These are phyloP conservation scores for Arenaria interpres DNA, from an alignment of 2,113 vertebrate genomes.

Conservation along the genomic window DNA sequence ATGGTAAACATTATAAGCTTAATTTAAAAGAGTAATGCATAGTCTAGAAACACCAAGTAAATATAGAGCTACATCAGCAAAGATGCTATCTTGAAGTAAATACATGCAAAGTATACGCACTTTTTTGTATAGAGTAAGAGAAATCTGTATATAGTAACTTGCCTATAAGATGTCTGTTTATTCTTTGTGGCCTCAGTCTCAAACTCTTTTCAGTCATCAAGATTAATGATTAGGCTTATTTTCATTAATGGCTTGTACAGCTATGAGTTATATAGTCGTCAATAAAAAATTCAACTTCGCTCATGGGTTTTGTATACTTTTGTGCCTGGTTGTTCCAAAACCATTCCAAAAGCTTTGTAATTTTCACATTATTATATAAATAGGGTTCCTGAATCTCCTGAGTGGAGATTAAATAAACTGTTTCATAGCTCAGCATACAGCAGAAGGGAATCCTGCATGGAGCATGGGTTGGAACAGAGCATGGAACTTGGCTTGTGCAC, in stretches of 20 bases:
- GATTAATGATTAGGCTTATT: constrained; percentile 55
- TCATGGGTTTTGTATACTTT: constrained; percentile 50
- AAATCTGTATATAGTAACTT: background rate
- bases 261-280: constrained; percentile 52
- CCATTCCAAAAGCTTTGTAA: constrained; percentile 62
- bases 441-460: background rate
- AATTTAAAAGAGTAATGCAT: constrained; percentile 25
- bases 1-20: constrained; percentile 21
- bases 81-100: constrained; percentile 14
- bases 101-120: background rate
- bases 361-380: background rate
- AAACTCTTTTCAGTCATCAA: constrained; percentile 41
- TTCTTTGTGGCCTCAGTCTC: background rate
- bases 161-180: background rate
- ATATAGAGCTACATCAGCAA: background rate
- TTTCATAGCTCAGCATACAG: background rate
- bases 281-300: constrained; percentile 61
- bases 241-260: constrained; percentile 65
- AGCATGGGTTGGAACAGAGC: background rate
- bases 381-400: background rate
- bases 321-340: constrained; percentile 25
- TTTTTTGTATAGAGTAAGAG: background rate
- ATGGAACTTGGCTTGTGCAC: background rate
- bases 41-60: background rate
- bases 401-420: background rate